These are phyloP conservation scores for Hirundo rustica DNA, from an alignment of 2,797 vertebrate genomes.

Conservation along the genomic window DNA sequence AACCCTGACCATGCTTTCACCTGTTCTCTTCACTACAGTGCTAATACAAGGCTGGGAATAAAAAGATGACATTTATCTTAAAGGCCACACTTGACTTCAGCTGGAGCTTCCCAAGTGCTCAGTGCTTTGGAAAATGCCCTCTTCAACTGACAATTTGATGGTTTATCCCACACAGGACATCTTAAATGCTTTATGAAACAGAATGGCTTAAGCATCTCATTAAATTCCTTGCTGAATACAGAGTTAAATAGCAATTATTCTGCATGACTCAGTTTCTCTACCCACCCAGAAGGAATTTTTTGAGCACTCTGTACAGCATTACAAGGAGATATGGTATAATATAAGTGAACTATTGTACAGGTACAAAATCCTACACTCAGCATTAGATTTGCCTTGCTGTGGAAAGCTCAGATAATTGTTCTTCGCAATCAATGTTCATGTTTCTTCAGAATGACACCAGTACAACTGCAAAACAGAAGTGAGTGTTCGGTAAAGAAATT, in stretches of 20 bases:
- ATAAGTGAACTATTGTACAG: not conserved
- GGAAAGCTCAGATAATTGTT: not conserved
- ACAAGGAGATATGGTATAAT: not conserved
- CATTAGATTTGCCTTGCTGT: not conserved
- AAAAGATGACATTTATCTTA: not conserved
- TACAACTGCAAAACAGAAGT: not conserved
- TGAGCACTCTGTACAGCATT: not conserved
- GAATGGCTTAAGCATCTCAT: not conserved
- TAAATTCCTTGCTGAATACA: not conserved
- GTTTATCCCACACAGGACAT: not conserved
- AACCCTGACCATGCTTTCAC: not conserved
- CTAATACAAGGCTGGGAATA: not conserved
- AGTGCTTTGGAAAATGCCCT: not conserved
- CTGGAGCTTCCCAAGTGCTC: not conserved
- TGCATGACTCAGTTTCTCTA: slow-evolving; percentile 45
- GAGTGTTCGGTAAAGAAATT: not conserved
- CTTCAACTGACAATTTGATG: not conserved
- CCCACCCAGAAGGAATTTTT: not conserved
- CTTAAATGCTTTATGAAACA: not conserved
- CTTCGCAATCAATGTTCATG: not conserved
- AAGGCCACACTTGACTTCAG: not conserved
- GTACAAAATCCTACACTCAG: not conserved
- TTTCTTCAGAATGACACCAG: not conserved
- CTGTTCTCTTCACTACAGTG: not conserved
- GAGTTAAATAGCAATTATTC: not conserved